Base-by-base conservation (phyloP, 2,888 invertebrate species). In the Zeuzera pyrina region DNA sequence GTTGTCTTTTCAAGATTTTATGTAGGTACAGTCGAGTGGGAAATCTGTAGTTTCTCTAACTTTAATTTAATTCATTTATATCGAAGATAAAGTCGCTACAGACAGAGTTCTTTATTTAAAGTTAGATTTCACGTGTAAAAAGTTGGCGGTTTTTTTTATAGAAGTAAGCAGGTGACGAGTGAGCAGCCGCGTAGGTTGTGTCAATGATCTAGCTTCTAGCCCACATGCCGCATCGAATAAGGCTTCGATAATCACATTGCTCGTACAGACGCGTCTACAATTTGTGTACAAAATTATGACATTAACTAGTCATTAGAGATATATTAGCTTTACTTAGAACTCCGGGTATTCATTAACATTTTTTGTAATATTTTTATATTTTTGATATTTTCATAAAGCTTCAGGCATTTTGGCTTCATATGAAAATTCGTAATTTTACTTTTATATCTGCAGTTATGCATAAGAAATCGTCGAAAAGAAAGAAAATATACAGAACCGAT, bases 161-260 rank as follows among this genome's bases (percentile, higher is more conserved):
- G 45, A 33, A 34, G 48, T 52, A 48, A 64, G 78, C 81, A 83
- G 83, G 83, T 83, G 83, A 79, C 76, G 70, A 77, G 64, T 55
- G 43, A 42, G 60, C 56, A 60, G 58, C 47, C 66, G 76, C 61
- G 81, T 83, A 74, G 79, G 78, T 62, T 74, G 83, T 78, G 83
- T 83, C 83, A 83, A 77, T 78, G 83, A 69, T 79, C 83, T 73
- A 76, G 67, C 70, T 62, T 60, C 60, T 73, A 76, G 77, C 81
- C 81, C 81, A 83, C 83, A 81, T 79, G 79, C 72, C 76, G 60
- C 58, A 64, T 59, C 73, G 71, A 76, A 78, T 74, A 79, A 77
- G 77, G 76, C 76, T 67, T 66, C 67, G 60, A 67, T 79, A 77
- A 79, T 81, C 71, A 74, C 69, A 70, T 53, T 60, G 65, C 49